These are phyloP conservation scores for Serranus cabrilla DNA, from an alignment of 2,797 vertebrate species.

Conservation along the genomic window DNA sequence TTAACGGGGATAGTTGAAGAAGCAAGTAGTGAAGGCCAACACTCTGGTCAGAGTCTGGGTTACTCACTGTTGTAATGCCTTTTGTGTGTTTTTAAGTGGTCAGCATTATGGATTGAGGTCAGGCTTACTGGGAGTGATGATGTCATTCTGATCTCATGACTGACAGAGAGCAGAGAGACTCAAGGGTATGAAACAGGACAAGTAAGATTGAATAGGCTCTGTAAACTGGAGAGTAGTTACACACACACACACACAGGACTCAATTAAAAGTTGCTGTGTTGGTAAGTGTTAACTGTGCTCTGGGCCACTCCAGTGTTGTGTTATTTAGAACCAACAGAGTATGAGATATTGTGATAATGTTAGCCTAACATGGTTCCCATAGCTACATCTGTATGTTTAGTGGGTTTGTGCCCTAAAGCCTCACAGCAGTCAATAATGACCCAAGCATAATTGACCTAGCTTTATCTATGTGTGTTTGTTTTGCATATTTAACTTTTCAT, in stretches of 20 bases:
- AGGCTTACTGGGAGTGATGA: slow-evolving; percentile 21
- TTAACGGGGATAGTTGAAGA: background rate
- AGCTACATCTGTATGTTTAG: slow-evolving; percentile 17
- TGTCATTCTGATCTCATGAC: slow-evolving; percentile 40
- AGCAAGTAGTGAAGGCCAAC: background rate
- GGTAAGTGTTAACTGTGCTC: background rate
- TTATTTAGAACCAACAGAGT: background rate
- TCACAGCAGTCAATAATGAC: background rate
- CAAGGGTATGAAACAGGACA: background rate
- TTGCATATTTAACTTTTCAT: too few relatives aligned
- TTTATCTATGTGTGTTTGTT: too few relatives aligned
- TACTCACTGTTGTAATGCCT: background rate
- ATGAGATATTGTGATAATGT: background rate
- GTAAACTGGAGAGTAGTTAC: too few relatives aligned
- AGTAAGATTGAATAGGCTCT: too few relatives aligned
- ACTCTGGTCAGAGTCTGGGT: slow-evolving; percentile 1
- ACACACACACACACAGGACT: background rate
- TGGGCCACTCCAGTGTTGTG: background rate
- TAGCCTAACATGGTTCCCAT: background rate
- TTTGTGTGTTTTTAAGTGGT: slow-evolving; percentile 27
- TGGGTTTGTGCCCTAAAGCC: slow-evolving; percentile 1
- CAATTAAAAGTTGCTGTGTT: slow-evolving; percentile 5
- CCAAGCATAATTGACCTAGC: background rate
- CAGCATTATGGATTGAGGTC: slow-evolving; percentile 43
- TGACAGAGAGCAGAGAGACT: background rate